Base-by-base conservation (phyloP, 1,140 invertebrate species). In the Microplitis demolitor region DNA sequence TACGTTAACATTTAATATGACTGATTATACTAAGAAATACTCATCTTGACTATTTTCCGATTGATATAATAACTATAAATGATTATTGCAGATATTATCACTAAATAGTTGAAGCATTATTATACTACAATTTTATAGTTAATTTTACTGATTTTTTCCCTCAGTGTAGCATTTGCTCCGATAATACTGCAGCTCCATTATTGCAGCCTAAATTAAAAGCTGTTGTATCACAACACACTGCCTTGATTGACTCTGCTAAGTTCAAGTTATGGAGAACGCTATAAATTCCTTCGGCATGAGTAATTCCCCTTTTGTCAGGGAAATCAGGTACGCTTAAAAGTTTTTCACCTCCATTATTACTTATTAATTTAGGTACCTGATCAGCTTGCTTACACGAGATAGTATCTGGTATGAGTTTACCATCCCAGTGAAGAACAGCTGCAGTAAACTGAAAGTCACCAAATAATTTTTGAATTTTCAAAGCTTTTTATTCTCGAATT, bases 361-460 rank as follows among this genome's bases (percentile, higher is more conserved):
- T 35, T 3, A 63, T 63, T 34, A 63, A n/a, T n/a, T 37, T 35
- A 33, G 34, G 61, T 35, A 63, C 24, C 37, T n/a, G 8, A 34
- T 63, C 61, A 3, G 13, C 14, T 35, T 35, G 16, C 35, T 34
- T 63, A 39, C 61, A 35, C 8, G 24, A 35, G 9, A 35, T n/a
- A 9, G 3, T n/a, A 68, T 68, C 51, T 8, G 58, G 66, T 35
- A 78, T 66, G 6, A 78, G 24, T 72, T 78, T 78, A 9, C 77
- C 77, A 66, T 78, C 75, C 73, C 74, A 78, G 60, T 78, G 77
- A 16, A 77, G 3, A 54, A 76, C 66, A 2, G 53, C 60, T 11
- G 67, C 50, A 61, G 24, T 31, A 67, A 75, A 11, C 33, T 77
- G 54, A 37, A 62, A 16, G 13, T 70, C 63, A 53, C 64, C 58